Base-by-base conservation (phyloP, 2,888 invertebrate species). In the Oligia strigilis region DNA sequence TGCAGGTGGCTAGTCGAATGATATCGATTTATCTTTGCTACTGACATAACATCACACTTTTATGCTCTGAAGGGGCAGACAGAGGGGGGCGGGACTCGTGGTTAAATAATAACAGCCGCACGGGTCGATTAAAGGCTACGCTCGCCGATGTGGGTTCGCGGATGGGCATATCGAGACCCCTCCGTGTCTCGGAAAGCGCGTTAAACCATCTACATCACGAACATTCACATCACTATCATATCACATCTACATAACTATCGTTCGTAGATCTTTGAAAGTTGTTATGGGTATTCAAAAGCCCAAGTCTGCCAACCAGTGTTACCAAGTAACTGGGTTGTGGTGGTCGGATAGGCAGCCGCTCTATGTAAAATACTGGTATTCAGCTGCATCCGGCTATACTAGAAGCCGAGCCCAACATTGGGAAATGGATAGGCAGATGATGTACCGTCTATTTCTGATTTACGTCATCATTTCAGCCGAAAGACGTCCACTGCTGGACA, bases 11-110 rank as follows among this genome's bases (percentile, higher is more conserved):
- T n/a, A 17, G 46, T 67, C 43, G 17, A 46, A 66, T 75, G 11
- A n/a, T 84, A 84, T 77, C 43, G 84, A 83, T 74, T 79, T 72
- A 8, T n/a, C 13, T 55, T 23, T 77, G n/a, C 17, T 52, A 36
- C 49, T 72, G 36, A 40, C 17, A 55, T 55, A 40, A 40, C 9
- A 14, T 55, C 23, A 36, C 14, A 70, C 29, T 4, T 70, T 55
- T 36, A 36, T 36, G 36, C 23, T 8, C 0, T 23, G 36, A 71
- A 71, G 19, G 29, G 5, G 6, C 0, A 4, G 8, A 8, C n/a
- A 46, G n/a, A 17, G 17, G 19, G 17, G 36, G 36, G n/a, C 0
- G 4, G n/a, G n/a, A 14, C 8, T 62, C 14, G 14, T 29, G 29
- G 29, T 29, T 29, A 6, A 62, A 64, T 64, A 36, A 17, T 64